A percentile compares a stretch with the other conserved stretches of the same genome.
These are phyloP conservation scores for Pocillopora meandrina DNA, from an alignment of 92 coral and sea anemone genomes.

Conservation along the genomic window DNA sequence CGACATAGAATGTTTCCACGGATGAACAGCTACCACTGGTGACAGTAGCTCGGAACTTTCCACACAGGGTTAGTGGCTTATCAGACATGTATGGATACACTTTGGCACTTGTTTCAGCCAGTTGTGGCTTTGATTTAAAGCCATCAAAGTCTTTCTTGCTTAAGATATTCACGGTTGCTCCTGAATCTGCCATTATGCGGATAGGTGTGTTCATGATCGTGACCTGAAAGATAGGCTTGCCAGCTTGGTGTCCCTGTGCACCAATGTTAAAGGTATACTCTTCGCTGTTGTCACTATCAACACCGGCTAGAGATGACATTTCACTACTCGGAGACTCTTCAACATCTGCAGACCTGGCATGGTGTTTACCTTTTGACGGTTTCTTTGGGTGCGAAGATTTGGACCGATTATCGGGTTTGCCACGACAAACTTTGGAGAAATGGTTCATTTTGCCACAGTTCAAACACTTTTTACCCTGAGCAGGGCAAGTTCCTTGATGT, in stretches of 20 bases:
- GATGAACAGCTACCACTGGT: constrained; percentile 36
- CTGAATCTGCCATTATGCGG: constrained; percentile 57
- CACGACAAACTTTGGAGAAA: constrained; percentile 55
- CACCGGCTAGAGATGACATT: constrained; percentile 2
- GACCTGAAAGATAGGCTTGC: constrained; percentile 51
- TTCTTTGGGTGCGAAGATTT: constrained; percentile 21
- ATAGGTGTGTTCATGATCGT: constrained; percentile 43
- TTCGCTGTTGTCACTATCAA: constrained; percentile 31
- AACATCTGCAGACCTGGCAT: constrained; percentile 18
- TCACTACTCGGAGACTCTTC: background rate
- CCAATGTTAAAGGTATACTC: constrained; percentile 45
- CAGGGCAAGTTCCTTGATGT: constrained; percentile 51
- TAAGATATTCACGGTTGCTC: constrained; percentile 60
- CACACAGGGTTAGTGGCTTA: constrained; percentile 46
- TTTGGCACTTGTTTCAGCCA: constrained; percentile 40
- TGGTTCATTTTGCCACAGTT: constrained; percentile 61
- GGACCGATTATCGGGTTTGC: constrained; percentile 39
- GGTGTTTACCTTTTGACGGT: constrained; percentile 27
- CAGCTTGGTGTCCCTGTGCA: constrained; percentile 11
- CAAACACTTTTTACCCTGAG: constrained; percentile 51
- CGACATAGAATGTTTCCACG: constrained; percentile 60
- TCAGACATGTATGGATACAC: constrained; percentile 63
- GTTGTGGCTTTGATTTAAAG: constrained; percentile 47
- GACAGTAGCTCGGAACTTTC: constrained; percentile 40
- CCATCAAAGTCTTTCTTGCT: constrained; percentile 47